Evolutionary conservation across 2,797 vertebrate genomes (phyloP), one percentile per base, ranked within the genome.

Genomic region (Melanogrammus aeglefinus): DNA sequence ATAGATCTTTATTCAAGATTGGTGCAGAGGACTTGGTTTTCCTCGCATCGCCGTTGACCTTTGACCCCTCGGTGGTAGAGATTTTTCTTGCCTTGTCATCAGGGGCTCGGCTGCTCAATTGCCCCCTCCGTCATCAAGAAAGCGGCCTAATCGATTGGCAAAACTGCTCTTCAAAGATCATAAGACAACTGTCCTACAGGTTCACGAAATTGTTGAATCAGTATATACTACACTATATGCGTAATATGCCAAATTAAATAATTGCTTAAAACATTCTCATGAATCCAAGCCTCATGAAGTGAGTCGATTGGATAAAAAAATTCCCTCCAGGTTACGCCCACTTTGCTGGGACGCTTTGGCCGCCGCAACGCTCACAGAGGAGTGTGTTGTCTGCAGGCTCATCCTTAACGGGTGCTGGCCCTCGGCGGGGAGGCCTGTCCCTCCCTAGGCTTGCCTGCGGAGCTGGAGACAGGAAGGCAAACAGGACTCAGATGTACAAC

Each of bases 51-150:
- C 95, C 97, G 13, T 89, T 99, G 81, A 99, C 97, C 2, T 99
- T 99, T 92, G 98, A 99, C 88, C 98, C 98, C 0, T 99, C 98
- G 1, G 95, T 96, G 83, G 94, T 99, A 86, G 98, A 99, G 72
- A 85, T 99, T 73, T 99, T 99, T 80, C 10, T 97, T 74, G 92
- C 96, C n/a, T 88, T 99, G 6, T 94, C 96, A 0, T 96, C 95
- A 0, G 98, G 98, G 27, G 97, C 98, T 51, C 94, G 91, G 84
- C 93, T 99, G 79, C 95, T 99, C 41, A n/a, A 86, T 99, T 0
- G 83, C 97, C 41, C 96, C 97, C 16, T 83, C 92, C 12, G 72
- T 91, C 14, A 77, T 97, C 79, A 99, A 96, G 92, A 94, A 96
- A 87, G 93, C 94, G 82, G n/a, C 96, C 97, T 0, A 36, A 77